Evolutionary conservation across 2,888 invertebrate species (phyloP).

Genomic region (Erebia ligea): DNA sequence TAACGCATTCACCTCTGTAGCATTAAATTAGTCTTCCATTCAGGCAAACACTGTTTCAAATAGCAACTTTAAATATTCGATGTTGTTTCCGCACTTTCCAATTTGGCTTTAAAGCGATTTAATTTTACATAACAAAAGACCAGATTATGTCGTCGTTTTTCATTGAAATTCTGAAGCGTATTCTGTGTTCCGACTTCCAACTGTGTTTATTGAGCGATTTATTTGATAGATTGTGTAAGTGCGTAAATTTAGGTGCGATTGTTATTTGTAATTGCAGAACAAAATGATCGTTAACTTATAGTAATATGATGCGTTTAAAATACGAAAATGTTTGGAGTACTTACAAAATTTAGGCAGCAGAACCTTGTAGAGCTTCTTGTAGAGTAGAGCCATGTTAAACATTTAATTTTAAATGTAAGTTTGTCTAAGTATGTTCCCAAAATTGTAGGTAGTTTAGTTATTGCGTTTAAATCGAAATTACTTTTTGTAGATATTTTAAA

Average conservation of each 20-base stretch:
- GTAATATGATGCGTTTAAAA: background rate
- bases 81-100: conserved; percentile 56
- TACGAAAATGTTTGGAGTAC: background rate
- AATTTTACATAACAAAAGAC: conserved; percentile 71
- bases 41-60: conserved; percentile 31
- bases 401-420: no score
- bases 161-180: conserved; percentile 41
- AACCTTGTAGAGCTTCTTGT: no score
- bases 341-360: background rate
- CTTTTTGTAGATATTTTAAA: background rate
- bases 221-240: conserved; percentile 30
- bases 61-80: conserved; percentile 43
- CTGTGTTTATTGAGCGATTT: conserved; percentile 30
- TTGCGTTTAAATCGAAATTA: no score
- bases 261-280: conserved; percentile 19
- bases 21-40: conserved; percentile 36
- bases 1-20: conserved; percentile 20
- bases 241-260: conserved; percentile 22
- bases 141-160: conserved; percentile 61
- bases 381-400: no score
- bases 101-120: conserved; percentile 69
- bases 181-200: conserved; percentile 24
- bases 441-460: no score
- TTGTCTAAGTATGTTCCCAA: no score
- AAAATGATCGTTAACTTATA: background rate